Percentiles rank a stretch among this genome's conserved stretches.
These are phyloP conservation scores for Myiotriccus ornatus DNA, from an alignment of 2,797 vertebrate genomes.

Conservation along the genomic window DNA sequence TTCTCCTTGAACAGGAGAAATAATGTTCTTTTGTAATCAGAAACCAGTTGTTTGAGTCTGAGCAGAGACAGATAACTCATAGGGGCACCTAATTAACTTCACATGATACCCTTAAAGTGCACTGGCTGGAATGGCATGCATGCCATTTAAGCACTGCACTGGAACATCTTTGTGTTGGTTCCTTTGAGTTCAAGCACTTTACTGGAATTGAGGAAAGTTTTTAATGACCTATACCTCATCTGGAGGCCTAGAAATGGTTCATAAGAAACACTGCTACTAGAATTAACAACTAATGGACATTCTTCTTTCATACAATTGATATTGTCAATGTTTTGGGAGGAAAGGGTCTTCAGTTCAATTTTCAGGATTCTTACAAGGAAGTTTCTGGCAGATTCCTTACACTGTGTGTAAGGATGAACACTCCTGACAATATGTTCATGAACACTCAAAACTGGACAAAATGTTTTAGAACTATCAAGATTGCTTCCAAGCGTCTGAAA, in stretches of 20 bases:
- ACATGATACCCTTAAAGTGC: slow-evolving; percentile 26
- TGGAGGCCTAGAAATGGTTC: slow-evolving; percentile 2
- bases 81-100: background rate
- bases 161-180: slow-evolving; percentile 9
- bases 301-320: background rate
- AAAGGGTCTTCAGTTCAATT: background rate
- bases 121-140: background rate
- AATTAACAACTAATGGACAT: background rate
- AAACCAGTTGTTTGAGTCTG: background rate
- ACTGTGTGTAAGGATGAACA: background rate
- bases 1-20: background rate
- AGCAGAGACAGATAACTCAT: background rate
- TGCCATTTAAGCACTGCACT: slow-evolving; percentile 15
- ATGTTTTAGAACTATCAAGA: background rate
- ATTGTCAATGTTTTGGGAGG: background rate
- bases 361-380: background rate
- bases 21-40: slow-evolving; percentile 9
- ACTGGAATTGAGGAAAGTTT: background rate
- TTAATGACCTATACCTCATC: slow-evolving; percentile 11
- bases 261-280: background rate
- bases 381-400: background rate
- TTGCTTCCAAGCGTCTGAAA: background rate
- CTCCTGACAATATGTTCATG: background rate
- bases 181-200: background rate
- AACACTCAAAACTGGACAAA: background rate